Conservation (phyloP, 2,797 vertebrate genomes). For the Hipposideros larvatus region DNA sequence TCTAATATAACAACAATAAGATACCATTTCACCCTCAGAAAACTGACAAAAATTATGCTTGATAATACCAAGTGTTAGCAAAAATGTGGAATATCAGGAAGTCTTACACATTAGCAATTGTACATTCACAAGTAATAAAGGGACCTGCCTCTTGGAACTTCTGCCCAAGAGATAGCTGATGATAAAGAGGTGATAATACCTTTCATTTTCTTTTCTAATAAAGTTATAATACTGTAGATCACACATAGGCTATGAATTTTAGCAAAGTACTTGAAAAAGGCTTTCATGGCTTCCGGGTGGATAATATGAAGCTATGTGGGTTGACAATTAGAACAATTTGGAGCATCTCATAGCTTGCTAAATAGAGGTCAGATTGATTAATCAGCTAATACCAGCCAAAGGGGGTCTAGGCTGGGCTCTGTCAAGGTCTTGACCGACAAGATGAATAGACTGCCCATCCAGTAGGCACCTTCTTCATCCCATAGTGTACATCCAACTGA, state of each 20-base stretch:
- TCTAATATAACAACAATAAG: background rate
- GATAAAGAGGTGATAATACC: background rate
- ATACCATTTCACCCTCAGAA: constrained; percentile 3
- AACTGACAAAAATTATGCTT: background rate
- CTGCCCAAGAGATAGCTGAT: background rate
- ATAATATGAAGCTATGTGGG: background rate
- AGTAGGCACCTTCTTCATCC: background rate
- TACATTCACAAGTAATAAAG: background rate
- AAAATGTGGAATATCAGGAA: background rate
- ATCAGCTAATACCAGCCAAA: background rate
- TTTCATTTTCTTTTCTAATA: background rate
- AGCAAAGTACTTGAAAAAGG: background rate
- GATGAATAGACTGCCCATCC: background rate
- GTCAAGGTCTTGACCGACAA: background rate
- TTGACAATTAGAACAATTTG: background rate
- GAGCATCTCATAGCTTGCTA: background rate
- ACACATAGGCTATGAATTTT: background rate
- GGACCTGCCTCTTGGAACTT: background rate
- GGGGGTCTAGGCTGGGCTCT: background rate
- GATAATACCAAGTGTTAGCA: background rate
- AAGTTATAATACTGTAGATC: background rate
- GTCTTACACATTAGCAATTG: background rate
- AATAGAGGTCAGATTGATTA: background rate
- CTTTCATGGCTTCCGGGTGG: background rate
- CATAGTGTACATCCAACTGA: background rate